phyloP scores from a whole-genome alignment of 2,797 vertebrate genomes.

The Valencia hispanica region DNA sequence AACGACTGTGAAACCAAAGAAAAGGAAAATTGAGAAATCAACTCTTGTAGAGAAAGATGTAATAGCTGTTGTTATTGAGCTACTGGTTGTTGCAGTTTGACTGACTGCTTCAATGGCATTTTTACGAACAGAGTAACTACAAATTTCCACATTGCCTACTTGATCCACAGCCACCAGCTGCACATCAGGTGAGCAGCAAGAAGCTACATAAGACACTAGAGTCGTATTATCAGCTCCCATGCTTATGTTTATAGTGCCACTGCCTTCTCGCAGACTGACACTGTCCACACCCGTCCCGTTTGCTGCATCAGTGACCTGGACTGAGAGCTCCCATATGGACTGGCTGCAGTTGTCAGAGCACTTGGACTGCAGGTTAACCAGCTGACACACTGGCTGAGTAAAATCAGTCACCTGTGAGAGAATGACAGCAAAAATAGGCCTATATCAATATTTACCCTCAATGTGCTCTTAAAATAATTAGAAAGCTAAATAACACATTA shows the following conservation, averaged over 20 bases:
- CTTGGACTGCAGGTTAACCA: constrained; percentile 38
- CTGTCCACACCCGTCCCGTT: constrained; percentile 47
- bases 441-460: not conserved
- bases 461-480: not conserved
- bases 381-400: constrained; percentile 54
- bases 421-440: not conserved
- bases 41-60: constrained; percentile 1
- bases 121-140: constrained; percentile 18
- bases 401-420: constrained; percentile 67
- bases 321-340: constrained; percentile 46
- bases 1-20: constrained; percentile 16
- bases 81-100: not conserved
- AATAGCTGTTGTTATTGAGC: not conserved
- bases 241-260: constrained; percentile 56
- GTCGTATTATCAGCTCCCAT: constrained; percentile 27
- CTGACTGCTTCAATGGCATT: not conserved
- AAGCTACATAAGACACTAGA: constrained; percentile 52
- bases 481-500: constrained; percentile 19
- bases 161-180: constrained; percentile 58
- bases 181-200: constrained; percentile 64
- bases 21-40: constrained; percentile 13
- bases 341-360: constrained; percentile 57
- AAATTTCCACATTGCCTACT: constrained; percentile 65
- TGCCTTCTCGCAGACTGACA: constrained; percentile 51
- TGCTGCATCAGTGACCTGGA: constrained; percentile 49